These are phyloP conservation scores for Bergia sp. DNA, from an alignment of 92 coral and sea anemone species.

Conservation along the genomic window DNA sequence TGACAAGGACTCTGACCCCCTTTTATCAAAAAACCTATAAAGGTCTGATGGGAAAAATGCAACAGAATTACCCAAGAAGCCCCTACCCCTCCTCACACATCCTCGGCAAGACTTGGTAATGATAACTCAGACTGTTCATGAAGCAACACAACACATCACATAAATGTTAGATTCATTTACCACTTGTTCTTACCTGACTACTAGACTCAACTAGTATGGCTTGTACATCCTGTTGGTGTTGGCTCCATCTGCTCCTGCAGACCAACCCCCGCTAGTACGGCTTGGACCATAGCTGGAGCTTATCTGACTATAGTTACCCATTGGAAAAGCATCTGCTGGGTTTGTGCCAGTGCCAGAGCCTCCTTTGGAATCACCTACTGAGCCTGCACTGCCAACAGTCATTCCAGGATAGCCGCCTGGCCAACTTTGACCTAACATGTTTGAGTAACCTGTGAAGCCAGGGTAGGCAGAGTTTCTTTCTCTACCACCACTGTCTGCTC, in stretches of 20 bases:
- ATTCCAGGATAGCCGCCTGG: slow-evolving; percentile 26
- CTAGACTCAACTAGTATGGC: background rate
- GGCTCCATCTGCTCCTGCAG: slow-evolving; percentile 24
- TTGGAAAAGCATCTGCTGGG: slow-evolving; percentile 29
- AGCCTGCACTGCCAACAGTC: background rate
- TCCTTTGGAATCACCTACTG: slow-evolving; percentile 27
- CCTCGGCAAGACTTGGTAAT: background rate
- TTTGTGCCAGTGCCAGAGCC: background rate
- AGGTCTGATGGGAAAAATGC: too few species aligned
- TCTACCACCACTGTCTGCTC: slow-evolving; percentile 18
- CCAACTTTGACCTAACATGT: slow-evolving; percentile 42
- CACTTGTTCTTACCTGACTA: background rate
- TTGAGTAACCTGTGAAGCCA: slow-evolving; percentile 35
- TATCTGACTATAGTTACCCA: slow-evolving; percentile 36
- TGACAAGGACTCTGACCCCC: too few species aligned
- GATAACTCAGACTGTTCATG: too few species aligned
- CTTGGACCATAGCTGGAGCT: slow-evolving; percentile 38
- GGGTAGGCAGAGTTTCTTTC: slow-evolving; percentile 39
- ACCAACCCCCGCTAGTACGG: slow-evolving; percentile 28
- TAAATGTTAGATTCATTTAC: background rate
- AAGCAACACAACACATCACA: too few species aligned
- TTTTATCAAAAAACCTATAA: background rate
- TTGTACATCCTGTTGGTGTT: slow-evolving; percentile 32
- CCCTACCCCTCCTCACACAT: too few species aligned
- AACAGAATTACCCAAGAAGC: background rate